Percentiles rank a stretch among this genome's conserved stretches.
These are phyloP conservation scores for Hipparchia sbordonii DNA, from an alignment of 2,888 invertebrate genomes.

Conservation along the genomic window DNA sequence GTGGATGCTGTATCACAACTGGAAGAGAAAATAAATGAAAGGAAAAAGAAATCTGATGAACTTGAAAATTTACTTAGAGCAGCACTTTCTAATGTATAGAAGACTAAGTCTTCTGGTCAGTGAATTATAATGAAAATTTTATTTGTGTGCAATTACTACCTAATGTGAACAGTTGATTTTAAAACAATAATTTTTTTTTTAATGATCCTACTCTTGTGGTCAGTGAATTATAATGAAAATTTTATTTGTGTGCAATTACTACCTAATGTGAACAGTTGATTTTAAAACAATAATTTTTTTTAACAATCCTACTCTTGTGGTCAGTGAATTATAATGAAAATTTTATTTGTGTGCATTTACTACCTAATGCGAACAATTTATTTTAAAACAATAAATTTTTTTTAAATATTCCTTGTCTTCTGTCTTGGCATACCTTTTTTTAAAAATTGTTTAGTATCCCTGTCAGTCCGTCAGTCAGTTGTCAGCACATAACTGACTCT, in stretches of 20 bases:
- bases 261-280: neutral
- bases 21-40: conserved; percentile 74
- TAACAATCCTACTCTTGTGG: neutral
- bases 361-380: neutral
- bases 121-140: neutral
- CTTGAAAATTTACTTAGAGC: conserved; percentile 74
- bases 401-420: neutral
- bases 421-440: too few relatives aligned
- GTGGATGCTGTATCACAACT: conserved; percentile 69
- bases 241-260: too few relatives aligned
- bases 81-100: conserved; percentile 64
- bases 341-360: too few relatives aligned
- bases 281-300: neutral
- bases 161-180: neutral
- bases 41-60: conserved; percentile 69
- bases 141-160: too few relatives aligned
- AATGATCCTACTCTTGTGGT: neutral
- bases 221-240: neutral
- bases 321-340: neutral
- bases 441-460: too few relatives aligned
- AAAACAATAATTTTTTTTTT: neutral
- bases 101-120: neutral
- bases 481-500: too few relatives aligned
- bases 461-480: too few relatives aligned
- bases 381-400: neutral